These are phyloP conservation scores for Amphipyra tragopoginis DNA, from an alignment of 2,888 invertebrate genomes.

Conservation along the genomic window DNA sequence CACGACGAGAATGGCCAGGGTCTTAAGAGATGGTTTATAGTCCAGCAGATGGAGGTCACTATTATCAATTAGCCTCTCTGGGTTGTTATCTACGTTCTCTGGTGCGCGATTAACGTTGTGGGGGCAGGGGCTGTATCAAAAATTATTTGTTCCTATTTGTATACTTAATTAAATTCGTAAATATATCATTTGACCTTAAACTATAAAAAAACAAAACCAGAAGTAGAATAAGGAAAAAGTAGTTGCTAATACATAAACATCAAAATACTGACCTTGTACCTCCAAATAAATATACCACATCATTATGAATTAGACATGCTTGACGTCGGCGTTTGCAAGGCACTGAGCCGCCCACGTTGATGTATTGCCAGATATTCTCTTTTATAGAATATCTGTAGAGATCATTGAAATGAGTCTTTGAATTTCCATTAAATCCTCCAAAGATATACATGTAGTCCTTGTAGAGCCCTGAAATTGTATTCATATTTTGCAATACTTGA, in stretches of 20 bases:
- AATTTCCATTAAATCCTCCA: constrained; percentile 96
- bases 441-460: constrained; percentile 95
- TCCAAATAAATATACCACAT: constrained; percentile 95
- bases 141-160: not conserved
- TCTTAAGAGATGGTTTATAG: constrained; percentile 93
- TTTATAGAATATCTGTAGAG: constrained; percentile 93
- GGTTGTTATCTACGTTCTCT: constrained; percentile 73
- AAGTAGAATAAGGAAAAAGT: constrained; percentile 18
- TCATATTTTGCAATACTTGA: not conserved
- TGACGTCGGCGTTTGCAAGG: constrained; percentile 93
- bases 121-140: constrained; percentile 70
- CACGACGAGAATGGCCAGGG: constrained; percentile 92
- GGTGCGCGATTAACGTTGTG: constrained; percentile 54
- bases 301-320: constrained; percentile 93
- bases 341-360: constrained; percentile 90
- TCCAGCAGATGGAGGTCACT: constrained; percentile 96
- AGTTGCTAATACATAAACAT: constrained; percentile 5
- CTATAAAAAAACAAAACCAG: constrained; percentile 24
- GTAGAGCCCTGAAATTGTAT: constrained; percentile 92
- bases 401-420: constrained; percentile 95
- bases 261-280: constrained; percentile 93
- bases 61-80: constrained; percentile 92
- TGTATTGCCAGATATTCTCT: constrained; percentile 90
- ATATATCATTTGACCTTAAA: not conserved
- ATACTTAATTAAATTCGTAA: constrained; percentile 1